Percentiles rank a stretch among this genome's conserved stretches.
Conservation (phyloP, 2,113 vertebrate species). For the Equus quagga region DNA sequence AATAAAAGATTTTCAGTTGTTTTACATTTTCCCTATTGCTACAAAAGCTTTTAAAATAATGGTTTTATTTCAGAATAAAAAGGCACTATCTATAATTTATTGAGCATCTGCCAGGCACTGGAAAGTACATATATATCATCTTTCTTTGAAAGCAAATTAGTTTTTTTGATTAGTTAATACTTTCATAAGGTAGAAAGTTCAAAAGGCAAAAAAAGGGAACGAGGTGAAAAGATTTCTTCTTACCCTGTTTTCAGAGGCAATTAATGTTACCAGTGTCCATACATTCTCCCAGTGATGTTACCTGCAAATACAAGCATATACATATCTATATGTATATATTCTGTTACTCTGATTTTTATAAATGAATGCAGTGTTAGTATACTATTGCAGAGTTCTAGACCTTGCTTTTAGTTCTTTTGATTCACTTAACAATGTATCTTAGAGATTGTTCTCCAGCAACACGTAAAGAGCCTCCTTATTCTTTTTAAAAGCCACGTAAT, state of each 20-base stretch:
- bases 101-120: neutral
- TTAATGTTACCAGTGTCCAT: neutral
- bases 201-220: neutral
- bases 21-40: neutral
- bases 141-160: slow-evolving; percentile 32
- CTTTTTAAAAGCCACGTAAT: neutral
- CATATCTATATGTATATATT: neutral
- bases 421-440: neutral
- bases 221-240: slow-evolving; percentile 27
- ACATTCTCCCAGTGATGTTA: neutral
- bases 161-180: slow-evolving; percentile 8
- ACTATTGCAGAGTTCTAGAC: neutral
- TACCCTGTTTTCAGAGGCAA: neutral
- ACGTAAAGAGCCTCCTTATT: neutral
- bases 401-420: neutral
- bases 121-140: neutral
- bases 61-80: slow-evolving; percentile 26
- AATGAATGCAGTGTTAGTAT: neutral
- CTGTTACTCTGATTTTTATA: neutral
- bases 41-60: slow-evolving; percentile 45
- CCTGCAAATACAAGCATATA: neutral
- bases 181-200: slow-evolving; percentile 7
- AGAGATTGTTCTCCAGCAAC: neutral
- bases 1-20: slow-evolving; percentile 11
- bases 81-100: neutral